Base-by-base conservation (phyloP, 2,888 invertebrate species). In the Phyllotreta cruciferae region DNA sequence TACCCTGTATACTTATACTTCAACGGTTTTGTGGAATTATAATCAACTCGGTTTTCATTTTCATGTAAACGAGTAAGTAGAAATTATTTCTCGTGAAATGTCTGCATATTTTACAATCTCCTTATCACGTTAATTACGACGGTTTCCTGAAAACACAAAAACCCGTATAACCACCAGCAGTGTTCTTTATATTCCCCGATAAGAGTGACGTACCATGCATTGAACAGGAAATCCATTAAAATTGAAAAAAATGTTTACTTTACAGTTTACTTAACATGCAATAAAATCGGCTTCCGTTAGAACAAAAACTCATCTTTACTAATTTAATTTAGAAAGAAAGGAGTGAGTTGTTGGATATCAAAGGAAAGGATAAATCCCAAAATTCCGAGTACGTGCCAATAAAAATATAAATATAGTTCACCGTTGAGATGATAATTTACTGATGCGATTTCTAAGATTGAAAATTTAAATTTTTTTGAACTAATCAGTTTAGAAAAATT, bases 231-330 rank as follows among this genome's bases (percentile, higher is more conserved):
- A 44, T 44, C 41, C 44, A 44, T 44, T 44, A 13, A 13, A 44
- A 41, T 10, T n/a, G 6, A 41, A 41, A 44, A 44, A 44, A 44
- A 44, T 44, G 44, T 44, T 44, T n/a, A 14, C 44, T 44, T 44
- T 44, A 44, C 44, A 44, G 44, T 44, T 44, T 44, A 44, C 44
- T 24, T 47, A 47, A 14, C 47, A 47, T 34, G 47, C 11, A 47
- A 47, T 47, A 14, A 47, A 47, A 47, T 11, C 24, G 47, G 47
- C 24, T 47, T 47, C 47, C 47, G 47, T 47, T 47, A n/a, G 24
- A 10, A 8, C 4, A 9, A 14, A 47, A 11, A 13, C 44, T 11
- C 6, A 7, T 44, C 14, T 44, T 4, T 24, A 24, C 24, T 1
- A 24, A 24, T 24, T 24, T 24, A 24, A 24, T 24, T 24, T 4